Percentiles rank a stretch among this genome's conserved stretches.
Evolutionary conservation across 1,140 invertebrate species (phyloP).

Genomic region (Drosophila kurseongensis): DNA sequence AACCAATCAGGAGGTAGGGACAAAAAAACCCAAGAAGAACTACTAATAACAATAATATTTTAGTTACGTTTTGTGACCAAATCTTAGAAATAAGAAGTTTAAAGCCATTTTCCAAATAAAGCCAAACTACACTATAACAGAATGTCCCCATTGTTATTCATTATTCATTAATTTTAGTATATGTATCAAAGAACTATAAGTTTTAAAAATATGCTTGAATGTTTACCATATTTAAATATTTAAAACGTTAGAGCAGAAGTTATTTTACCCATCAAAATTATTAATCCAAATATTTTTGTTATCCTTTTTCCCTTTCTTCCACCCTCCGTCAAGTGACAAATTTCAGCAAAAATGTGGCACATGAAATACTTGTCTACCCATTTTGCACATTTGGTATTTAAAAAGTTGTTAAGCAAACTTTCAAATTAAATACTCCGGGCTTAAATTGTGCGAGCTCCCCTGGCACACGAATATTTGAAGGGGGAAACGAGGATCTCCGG

Average conservation of each 20-base stretch:
- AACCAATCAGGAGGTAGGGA: no score
- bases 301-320: not conserved
- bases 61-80: no score
- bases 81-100: no score
- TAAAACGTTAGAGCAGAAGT: not conserved
- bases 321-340: conserved; percentile 14
- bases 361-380: conserved; percentile 46
- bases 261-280: not conserved
- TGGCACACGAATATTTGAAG: conserved; percentile 11
- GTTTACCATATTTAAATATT: no score
- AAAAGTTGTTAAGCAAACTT: conserved; percentile 75
- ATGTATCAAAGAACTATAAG: no score
- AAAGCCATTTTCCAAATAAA: no score
- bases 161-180: no score
- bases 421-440: conserved; percentile 65
- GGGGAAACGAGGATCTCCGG: conserved; percentile 1
- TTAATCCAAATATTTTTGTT: not conserved
- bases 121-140: no score
- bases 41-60: no score
- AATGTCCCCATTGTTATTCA: no score
- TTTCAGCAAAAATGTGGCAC: conserved; percentile 52
- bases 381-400: conserved; percentile 63
- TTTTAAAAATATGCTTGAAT: no score
- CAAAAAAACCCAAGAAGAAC: no score
- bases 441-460: conserved; percentile 62